These are phyloP conservation scores for Caenorhabditis becei DNA, from an alignment of 2,888 invertebrate genomes.

Conservation along the genomic window DNA sequence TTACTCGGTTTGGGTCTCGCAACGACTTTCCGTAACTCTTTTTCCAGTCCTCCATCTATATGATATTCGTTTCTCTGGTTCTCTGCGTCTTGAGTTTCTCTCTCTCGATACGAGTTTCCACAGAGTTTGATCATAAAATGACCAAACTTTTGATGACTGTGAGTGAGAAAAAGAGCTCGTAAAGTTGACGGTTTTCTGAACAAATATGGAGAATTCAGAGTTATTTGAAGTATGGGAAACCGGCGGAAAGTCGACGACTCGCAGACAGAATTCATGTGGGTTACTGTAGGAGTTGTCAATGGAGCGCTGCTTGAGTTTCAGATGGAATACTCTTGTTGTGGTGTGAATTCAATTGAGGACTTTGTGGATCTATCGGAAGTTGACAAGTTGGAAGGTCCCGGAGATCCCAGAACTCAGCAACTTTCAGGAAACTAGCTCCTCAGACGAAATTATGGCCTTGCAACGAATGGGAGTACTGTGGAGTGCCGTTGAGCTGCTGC, in stretches of 20 bases:
- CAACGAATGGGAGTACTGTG: conserved; percentile 55
- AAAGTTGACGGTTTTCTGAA: neutral
- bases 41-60: conserved; percentile 31
- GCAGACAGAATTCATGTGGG: conserved; percentile 45
- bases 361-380: conserved; percentile 53
- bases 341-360: conserved; percentile 44
- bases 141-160: conserved; percentile 42
- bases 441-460: conserved; percentile 42
- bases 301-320: too few species aligned
- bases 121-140: conserved; percentile 47
- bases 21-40: neutral
- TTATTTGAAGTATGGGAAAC: conserved; percentile 29
- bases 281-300: too few species aligned
- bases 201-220: neutral
- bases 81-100: conserved; percentile 31
- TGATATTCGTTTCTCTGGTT: conserved; percentile 23
- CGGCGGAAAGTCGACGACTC: conserved; percentile 8
- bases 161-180: conserved; percentile 3
- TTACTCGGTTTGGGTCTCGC: conserved; percentile 18
- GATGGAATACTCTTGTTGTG: conserved; percentile 50
- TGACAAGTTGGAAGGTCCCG: conserved; percentile 3
- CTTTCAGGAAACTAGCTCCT: conserved; percentile 11
- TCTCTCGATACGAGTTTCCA: conserved; percentile 28
- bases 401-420: neutral
- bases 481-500: conserved; percentile 56